Evolutionary conservation across 1,140 invertebrate species (phyloP).

Genomic region (Phthorimaea operculella): DNA sequence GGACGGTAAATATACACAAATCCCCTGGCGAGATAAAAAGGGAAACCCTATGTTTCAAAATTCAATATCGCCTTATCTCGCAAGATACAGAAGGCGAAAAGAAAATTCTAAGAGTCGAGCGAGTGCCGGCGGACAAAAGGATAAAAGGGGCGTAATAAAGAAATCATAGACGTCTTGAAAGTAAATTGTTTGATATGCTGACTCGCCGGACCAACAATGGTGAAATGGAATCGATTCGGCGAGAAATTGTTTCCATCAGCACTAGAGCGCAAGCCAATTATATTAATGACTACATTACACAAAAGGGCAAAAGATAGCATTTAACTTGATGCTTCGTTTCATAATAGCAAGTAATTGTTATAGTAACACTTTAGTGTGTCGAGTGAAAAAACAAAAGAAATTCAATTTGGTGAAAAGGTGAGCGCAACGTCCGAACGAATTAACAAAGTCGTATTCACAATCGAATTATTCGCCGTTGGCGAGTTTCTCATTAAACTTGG

Average conservation of each 20-base stretch:
- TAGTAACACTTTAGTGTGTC: neutral
- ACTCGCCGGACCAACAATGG: slow-evolving; percentile 30
- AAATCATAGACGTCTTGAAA: slow-evolving; percentile 51
- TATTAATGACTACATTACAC: slow-evolving; percentile 36
- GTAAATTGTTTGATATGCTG: slow-evolving; percentile 51
- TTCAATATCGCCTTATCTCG: slow-evolving; percentile 55
- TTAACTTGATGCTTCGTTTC: slow-evolving; percentile 28
- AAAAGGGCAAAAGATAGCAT: slow-evolving; percentile 29
- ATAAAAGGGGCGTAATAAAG: slow-evolving; percentile 47
- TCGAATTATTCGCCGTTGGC: slow-evolving; percentile 40
- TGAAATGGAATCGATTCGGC: slow-evolving; percentile 27
- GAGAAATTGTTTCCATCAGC: slow-evolving; percentile 31
- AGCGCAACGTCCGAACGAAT: slow-evolving; percentile 32
- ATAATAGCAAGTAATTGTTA: slow-evolving; percentile 2
- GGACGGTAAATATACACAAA: slow-evolving; percentile 26
- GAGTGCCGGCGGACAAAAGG: slow-evolving; percentile 34
- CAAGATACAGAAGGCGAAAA: slow-evolving; percentile 31
- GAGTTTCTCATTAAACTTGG: slow-evolving; percentile 54
- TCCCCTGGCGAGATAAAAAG: slow-evolving; percentile 36
- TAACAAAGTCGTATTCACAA: slow-evolving; percentile 35
- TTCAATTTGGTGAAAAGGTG: slow-evolving; percentile 29
- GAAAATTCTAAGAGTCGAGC: slow-evolving; percentile 31
- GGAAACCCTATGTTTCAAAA: slow-evolving; percentile 50
- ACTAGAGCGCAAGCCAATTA: slow-evolving; percentile 36
- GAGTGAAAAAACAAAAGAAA: slow-evolving; percentile 19